phyloP scores from a whole-genome alignment of 1,140 invertebrate species.

The Nephila pilipes region DNA sequence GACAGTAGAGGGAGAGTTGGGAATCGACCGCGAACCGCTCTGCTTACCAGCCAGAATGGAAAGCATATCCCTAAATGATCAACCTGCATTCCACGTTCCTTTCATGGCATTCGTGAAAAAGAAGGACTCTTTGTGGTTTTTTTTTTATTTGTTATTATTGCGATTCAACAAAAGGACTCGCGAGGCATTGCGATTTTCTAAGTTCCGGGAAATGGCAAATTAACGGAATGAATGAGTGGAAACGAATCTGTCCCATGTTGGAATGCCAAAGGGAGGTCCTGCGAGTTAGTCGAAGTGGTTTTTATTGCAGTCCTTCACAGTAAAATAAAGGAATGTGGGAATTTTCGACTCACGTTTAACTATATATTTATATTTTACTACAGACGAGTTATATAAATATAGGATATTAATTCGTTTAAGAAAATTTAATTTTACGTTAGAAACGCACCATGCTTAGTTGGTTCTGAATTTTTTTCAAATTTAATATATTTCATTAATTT shows the following conservation, averaged over 20 bases:
- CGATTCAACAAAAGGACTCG: not conserved
- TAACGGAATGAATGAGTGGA: not conserved
- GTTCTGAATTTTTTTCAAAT: no score
- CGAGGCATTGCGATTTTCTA: not conserved
- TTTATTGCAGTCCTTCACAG: no score
- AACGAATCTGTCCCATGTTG: not conserved
- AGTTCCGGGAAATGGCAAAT: slow-evolving; percentile 24
- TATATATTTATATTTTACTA: no score
- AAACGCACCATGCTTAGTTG: no score
- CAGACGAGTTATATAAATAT: no score
- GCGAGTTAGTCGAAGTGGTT: no score
- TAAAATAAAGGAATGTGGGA: no score
- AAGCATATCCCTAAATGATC: not conserved
- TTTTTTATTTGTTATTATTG: not conserved
- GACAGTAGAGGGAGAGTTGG: not conserved
- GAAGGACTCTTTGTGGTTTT: not conserved
- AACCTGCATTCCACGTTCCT: slow-evolving; percentile 11
- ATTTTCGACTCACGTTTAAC: no score
- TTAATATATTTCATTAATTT: no score
- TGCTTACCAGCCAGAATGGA: slow-evolving; percentile 10
- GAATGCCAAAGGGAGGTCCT: not conserved
- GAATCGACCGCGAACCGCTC: not conserved
- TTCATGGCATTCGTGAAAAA: not conserved
- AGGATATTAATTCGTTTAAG: no score
- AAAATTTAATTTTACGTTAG: no score